A percentile compares a stretch with the other conserved stretches of the same genome.
Conservation (phyloP, 53 echinoderm and acorn worm species). For the Stichopus horrens region DNA sequence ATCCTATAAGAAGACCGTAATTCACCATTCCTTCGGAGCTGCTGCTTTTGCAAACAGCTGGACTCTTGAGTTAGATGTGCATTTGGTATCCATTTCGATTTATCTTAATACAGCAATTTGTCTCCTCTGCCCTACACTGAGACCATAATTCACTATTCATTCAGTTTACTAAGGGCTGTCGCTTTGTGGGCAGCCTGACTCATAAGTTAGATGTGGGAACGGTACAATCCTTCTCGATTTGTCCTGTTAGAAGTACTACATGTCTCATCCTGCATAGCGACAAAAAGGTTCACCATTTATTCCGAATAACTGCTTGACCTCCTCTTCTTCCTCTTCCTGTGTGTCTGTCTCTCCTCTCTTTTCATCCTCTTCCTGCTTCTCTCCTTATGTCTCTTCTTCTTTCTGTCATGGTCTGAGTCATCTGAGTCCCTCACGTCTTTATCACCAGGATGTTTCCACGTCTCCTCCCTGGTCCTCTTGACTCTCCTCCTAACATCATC, state of each 20-base stretch:
- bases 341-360: not conserved
- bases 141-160: not conserved
- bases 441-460: not conserved
- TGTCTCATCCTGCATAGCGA: too few relatives aligned
- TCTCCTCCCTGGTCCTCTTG: not conserved
- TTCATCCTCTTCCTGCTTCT: not conserved
- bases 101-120: too few relatives aligned
- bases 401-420: not conserved
- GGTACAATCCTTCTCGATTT: too few relatives aligned
- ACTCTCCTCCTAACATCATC: not conserved
- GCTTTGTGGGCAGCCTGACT: too few relatives aligned
- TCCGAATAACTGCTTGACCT: not conserved
- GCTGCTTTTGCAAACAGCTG: not conserved
- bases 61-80: too few relatives aligned
- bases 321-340: not conserved
- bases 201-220: too few relatives aligned
- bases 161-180: not conserved
- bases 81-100: too few relatives aligned
- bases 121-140: not conserved
- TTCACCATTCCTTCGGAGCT: not conserved
- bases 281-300: not conserved
- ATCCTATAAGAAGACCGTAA: not conserved
- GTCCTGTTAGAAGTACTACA: too few relatives aligned
- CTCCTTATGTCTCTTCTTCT: not conserved
- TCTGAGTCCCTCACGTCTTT: not conserved